Evolutionary conservation across 2,888 invertebrate species (phyloP), one percentile per base, ranked within the genome.

Genomic region (Pristionchus arcanus): DNA sequence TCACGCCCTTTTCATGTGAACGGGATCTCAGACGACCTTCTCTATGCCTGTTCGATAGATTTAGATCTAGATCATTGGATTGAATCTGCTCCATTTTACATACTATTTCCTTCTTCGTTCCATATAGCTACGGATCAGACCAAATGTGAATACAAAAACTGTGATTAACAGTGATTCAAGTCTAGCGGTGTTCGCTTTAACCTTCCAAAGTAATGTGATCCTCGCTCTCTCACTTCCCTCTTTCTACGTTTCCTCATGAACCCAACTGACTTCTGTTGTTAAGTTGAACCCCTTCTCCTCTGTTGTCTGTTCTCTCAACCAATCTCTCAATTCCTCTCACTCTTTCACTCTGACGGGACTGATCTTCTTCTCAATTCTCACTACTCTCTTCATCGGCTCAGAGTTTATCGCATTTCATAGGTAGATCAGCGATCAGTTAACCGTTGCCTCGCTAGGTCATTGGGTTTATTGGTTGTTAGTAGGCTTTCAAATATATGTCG

Each of bases 271-370:
- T 28, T 15, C 81, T 81, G 81, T 81, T 81, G 81, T 81, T 81
- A 53, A 81, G 81, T 53, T 49, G 81, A 81, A 81, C 81, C 81
- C 74, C 49, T 53, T 81, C 81, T 42, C 81, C 81, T 74, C 81
- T 66, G 59, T 34, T 53, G 84, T 84, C 84, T 84, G 53, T 84
- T 84, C 83, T 84, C 85, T 59, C 37, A 84, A 19, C 42, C 37
- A 34, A 55, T 85, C 85, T 63, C 63, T 85, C 85, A 28, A 28
- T 85, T 28, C n/a, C 85, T 59, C 25, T 34, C 85, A 85, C 55
- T 85, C 59, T 81, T 53, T 81, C 15, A 28, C 53, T 49, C 63
- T 31, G 31, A 34, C 28, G 71, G 28, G 31, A 31, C 71, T 71
- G 71, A 71, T 71, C 71, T 31, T 34, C 31, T 71, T 71, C 71